Evolutionary conservation across 2,888 invertebrate genomes (phyloP).

Genomic region (Polymixis lichenea): DNA sequence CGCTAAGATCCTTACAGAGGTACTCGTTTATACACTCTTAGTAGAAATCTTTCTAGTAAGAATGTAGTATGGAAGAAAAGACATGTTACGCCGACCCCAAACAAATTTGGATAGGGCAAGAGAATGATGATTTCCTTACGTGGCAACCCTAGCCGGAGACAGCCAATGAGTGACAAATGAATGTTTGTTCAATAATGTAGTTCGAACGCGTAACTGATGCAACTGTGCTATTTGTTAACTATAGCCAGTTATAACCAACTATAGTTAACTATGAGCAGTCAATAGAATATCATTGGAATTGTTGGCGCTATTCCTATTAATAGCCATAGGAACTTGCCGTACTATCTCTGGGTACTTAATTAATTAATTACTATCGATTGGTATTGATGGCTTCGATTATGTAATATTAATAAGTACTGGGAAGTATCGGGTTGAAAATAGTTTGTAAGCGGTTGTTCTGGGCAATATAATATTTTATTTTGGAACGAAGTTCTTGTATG

Average conservation of each 20-base stretch:
- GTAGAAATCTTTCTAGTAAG: neutral
- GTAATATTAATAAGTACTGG: slow-evolving; percentile 34
- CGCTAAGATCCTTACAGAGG: neutral
- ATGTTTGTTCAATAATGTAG: slow-evolving; percentile 61
- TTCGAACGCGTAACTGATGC: slow-evolving; percentile 62
- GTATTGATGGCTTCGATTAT: slow-evolving; percentile 36
- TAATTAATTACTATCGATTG: slow-evolving; percentile 27
- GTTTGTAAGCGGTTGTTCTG: neutral
- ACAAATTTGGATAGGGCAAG: neutral
- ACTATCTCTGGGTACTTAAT: slow-evolving; percentile 38
- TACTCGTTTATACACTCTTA: neutral
- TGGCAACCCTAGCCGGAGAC: slow-evolving; percentile 45
- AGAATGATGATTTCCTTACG: neutral
- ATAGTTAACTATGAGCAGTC: slow-evolving; percentile 7
- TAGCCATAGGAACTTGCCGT: slow-evolving; percentile 49
- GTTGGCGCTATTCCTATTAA: slow-evolving; percentile 58
- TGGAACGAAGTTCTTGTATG: no score
- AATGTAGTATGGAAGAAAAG: no score
- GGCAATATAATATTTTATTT: no score
- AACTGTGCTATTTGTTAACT: slow-evolving; percentile 37
- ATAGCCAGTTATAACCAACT: slow-evolving; percentile 7
- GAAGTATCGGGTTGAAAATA: slow-evolving; percentile 10
- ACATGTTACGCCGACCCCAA: no score
- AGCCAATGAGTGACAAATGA: slow-evolving; percentile 66
- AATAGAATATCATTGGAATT: slow-evolving; percentile 54